Percentiles rank a stretch among this genome's conserved stretches.
Conservation (phyloP, 2,113 vertebrate species). For the Galeopterus variegatus region DNA sequence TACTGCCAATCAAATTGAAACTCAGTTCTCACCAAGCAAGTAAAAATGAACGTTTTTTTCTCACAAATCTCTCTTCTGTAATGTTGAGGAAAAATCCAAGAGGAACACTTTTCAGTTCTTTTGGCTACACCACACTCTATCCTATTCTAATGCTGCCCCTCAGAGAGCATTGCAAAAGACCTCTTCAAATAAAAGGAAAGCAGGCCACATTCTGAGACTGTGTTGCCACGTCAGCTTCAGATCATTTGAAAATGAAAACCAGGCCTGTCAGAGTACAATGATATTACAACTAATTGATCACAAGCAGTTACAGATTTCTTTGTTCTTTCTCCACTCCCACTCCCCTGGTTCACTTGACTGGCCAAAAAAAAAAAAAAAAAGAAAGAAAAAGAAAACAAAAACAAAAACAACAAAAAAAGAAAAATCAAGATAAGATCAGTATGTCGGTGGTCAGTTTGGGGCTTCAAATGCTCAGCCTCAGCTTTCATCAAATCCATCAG, state of each 20-base stretch:
- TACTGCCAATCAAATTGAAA: constrained; percentile 6
- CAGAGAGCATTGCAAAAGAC: background rate
- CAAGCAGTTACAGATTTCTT: too few relatives aligned
- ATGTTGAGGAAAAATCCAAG: background rate
- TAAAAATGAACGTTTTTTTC: constrained; percentile 23
- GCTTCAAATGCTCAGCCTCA: background rate
- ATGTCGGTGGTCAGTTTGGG: background rate
- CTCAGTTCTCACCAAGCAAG: background rate
- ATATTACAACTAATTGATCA: too few relatives aligned
- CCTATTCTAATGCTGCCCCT: background rate
- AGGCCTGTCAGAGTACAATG: background rate
- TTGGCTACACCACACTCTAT: background rate
- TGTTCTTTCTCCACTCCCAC: too few relatives aligned
- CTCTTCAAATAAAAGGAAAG: background rate
- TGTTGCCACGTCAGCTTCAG: background rate
- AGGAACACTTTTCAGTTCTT: background rate
- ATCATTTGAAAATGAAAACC: constrained; percentile 29
- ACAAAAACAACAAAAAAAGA: background rate
- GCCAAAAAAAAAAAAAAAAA: too few relatives aligned
- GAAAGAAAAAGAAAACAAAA: too few relatives aligned
- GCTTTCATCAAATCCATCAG: background rate
- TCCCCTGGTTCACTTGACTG: too few relatives aligned
- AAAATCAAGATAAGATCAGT: background rate
- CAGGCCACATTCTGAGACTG: background rate
- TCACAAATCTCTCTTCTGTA: background rate